phyloP scores from a whole-genome alignment of 1,140 invertebrate species.

The Notospermus geniculatus region DNA sequence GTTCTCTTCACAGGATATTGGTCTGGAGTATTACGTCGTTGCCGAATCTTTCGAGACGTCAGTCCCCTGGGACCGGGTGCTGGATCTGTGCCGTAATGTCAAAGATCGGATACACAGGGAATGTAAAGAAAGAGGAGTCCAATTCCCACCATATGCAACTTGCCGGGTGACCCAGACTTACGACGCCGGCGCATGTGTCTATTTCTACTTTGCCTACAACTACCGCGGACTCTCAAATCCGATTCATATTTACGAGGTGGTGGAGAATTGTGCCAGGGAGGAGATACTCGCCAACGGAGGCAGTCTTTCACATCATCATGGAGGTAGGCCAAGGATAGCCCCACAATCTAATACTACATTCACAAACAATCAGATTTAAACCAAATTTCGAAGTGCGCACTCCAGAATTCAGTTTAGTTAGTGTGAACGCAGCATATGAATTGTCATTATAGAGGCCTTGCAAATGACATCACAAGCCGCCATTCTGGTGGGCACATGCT shows the following conservation, averaged over 20 bases:
- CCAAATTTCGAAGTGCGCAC: no score
- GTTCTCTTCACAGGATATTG: constrained; percentile 75
- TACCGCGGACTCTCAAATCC: constrained; percentile 66
- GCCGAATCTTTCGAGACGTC: constrained; percentile 98
- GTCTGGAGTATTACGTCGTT: constrained; percentile 81
- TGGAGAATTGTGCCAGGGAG: constrained; percentile 75
- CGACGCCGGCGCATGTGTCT: constrained; percentile 94
- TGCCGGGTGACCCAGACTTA: constrained; percentile 92
- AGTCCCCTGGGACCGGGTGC: constrained; percentile 87
- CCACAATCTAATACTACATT: no score
- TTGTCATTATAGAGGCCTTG: no score
- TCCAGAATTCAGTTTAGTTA: no score
- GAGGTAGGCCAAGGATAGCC: constrained; percentile 56
- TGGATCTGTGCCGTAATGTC: constrained; percentile 83
- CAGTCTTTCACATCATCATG: constrained; percentile 95
- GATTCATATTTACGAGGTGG: constrained; percentile 76
- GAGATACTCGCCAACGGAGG: constrained; percentile 89
- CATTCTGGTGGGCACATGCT: no score
- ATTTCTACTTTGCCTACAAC: constrained; percentile 97
- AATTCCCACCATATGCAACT: constrained; percentile 55
- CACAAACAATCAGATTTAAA: no score
- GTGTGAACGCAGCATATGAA: no score
- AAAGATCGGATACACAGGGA: constrained; percentile 77
- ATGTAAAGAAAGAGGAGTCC: constrained; percentile 63
- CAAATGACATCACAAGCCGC: no score